Conservation (phyloP, 2,888 invertebrate genomes). For the Noctua fimbriata region DNA sequence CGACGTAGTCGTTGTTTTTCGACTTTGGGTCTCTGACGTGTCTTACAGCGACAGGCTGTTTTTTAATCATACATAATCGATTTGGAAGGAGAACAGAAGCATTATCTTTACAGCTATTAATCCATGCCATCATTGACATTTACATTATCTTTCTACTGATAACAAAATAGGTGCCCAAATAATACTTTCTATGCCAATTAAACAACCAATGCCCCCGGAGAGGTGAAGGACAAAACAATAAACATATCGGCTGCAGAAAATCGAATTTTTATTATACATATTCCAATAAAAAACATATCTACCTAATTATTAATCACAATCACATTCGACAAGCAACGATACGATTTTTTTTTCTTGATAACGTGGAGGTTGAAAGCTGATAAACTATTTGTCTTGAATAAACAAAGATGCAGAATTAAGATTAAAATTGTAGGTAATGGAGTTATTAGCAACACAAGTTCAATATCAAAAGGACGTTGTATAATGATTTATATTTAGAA, state of each 20-base stretch:
- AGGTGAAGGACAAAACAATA: neutral
- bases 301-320: conserved; percentile 17
- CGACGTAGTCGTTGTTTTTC: conserved; percentile 15
- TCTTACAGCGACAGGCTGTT: conserved; percentile 4
- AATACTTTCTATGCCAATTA: neutral
- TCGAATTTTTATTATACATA: neutral
- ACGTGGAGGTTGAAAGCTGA: conserved; percentile 53
- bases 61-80: conserved; percentile 17
- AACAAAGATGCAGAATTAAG: conserved; percentile 35
- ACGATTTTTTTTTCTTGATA: conserved; percentile 33
- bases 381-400: conserved; percentile 62
- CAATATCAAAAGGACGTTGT: conserved; percentile 8
- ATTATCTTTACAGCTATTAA: neutral
- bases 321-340: conserved; percentile 39
- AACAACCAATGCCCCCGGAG: neutral
- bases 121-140: neutral
- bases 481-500: neutral
- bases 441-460: conserved; percentile 22
- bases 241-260: conserved; percentile 4
- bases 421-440: conserved; percentile 26
- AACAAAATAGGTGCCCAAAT: neutral
- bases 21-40: conserved; percentile 39
- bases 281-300: neutral
- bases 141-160: conserved; percentile 4
- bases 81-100: neutral